A percentile compares a stretch with the other conserved stretches of the same genome.
phyloP scores from a whole-genome alignment of 2,113 vertebrate species.

The mouse (Mus musculus) region DNA sequence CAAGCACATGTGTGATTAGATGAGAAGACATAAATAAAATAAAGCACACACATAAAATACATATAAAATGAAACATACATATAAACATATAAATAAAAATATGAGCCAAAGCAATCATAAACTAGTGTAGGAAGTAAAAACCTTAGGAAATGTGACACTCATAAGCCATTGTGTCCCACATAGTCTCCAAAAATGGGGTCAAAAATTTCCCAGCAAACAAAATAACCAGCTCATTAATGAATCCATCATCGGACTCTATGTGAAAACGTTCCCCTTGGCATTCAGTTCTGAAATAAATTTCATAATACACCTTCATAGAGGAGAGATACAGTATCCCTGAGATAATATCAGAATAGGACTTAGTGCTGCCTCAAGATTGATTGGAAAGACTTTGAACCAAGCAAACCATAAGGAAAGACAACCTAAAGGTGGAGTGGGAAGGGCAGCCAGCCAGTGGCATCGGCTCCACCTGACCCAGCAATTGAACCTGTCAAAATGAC shows the following conservation, averaged over 20 bases:
- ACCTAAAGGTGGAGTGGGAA: not conserved
- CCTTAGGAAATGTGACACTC: not conserved
- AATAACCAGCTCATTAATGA: constrained; percentile 5
- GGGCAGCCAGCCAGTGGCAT: not conserved
- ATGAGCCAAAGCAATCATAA: not conserved
- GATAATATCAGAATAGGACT: not conserved
- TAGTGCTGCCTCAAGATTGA: not conserved
- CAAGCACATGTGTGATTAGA: not conserved
- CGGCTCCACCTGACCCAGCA: not conserved
- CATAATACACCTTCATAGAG: not conserved
- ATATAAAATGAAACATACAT: too few species aligned
- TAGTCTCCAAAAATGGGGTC: not conserved
- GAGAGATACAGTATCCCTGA: not conserved
- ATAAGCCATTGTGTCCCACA: not conserved
- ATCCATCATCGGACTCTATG: not conserved
- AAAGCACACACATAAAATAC: not conserved
- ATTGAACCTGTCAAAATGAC: not conserved
- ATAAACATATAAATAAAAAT: not conserved
- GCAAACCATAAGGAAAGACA: constrained; percentile 14
- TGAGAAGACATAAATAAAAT: constrained; percentile 15
- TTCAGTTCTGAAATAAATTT: constrained; percentile 53
- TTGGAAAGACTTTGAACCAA: not conserved
- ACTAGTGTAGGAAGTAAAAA: not conserved
- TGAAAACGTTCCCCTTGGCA: not conserved
- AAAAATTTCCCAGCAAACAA: not conserved